Conservation (phyloP, 2,797 vertebrate genomes). For the Sebastolobus alascanus region DNA sequence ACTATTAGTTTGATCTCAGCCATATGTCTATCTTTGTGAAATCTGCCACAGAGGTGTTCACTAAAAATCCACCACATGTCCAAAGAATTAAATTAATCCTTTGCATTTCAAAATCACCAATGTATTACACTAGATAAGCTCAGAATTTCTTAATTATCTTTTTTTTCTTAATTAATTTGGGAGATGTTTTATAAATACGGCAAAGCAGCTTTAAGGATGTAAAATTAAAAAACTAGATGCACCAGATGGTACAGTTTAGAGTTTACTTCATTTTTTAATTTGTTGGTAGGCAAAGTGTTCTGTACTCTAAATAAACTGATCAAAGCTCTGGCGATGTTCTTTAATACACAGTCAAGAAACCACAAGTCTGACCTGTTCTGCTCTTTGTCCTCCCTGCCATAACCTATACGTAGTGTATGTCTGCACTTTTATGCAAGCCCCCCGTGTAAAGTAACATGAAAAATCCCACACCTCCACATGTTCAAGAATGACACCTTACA, state of each 20-base stretch:
- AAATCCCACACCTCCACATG: neutral
- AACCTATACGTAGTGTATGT: neutral
- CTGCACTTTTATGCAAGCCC: neutral
- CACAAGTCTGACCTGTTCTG: neutral
- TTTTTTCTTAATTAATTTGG: neutral
- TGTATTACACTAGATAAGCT: neutral
- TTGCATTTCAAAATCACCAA: neutral
- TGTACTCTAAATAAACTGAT: neutral
- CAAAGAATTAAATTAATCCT: neutral
- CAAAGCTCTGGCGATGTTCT: neutral
- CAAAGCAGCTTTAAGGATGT: neutral
- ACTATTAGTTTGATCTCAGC: neutral
- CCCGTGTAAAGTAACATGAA: constrained; percentile 1
- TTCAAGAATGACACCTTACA: constrained; percentile 27
- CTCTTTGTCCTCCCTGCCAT: neutral
- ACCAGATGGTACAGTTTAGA: neutral
- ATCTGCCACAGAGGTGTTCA: neutral
- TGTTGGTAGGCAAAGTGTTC: neutral
- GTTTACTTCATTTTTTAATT: neutral
- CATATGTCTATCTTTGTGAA: neutral
- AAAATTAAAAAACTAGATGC: neutral
- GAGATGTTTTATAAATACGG: neutral
- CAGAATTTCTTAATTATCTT: neutral
- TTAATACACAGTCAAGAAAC: neutral
- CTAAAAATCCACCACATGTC: neutral